Evolutionary conservation across 1,140 invertebrate genomes (phyloP).

Genomic region (Theocolax elegans): DNA sequence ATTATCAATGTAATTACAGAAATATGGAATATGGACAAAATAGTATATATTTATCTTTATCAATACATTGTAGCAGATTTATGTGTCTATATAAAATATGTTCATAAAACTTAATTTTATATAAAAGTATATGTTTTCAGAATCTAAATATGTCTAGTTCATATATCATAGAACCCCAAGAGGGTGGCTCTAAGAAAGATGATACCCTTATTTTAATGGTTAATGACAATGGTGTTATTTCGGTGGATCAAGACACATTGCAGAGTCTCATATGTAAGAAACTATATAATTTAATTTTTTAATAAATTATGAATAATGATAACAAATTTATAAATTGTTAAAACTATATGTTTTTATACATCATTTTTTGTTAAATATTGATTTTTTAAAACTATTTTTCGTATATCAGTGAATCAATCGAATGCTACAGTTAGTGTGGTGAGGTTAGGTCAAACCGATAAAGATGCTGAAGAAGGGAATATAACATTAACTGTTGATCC

Average conservation of each 20-base stretch:
- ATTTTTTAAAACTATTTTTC: conserved; percentile 41
- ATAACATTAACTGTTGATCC: conserved; percentile 65
- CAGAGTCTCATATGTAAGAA: conserved; percentile 77
- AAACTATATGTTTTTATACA: background rate
- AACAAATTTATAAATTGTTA: background rate
- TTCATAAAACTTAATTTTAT: too few relatives aligned
- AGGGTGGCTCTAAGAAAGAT: conserved; percentile 60
- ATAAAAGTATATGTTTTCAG: too few relatives aligned
- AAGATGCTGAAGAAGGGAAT: conserved; percentile 57
- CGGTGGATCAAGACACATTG: conserved; percentile 77
- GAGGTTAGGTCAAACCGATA: conserved; percentile 61
- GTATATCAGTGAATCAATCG: conserved; percentile 66
- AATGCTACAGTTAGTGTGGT: conserved; percentile 67
- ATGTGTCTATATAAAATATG: too few relatives aligned
- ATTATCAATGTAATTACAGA: too few relatives aligned
- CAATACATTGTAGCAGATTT: too few relatives aligned
- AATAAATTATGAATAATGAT: background rate
- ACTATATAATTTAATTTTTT: background rate
- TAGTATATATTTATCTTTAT: too few relatives aligned
- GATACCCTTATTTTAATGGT: conserved; percentile 76
- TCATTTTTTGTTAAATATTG: background rate
- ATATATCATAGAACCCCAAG: conserved; percentile 59
- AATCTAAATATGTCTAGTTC: conserved; percentile 62
- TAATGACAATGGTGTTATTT: conserved; percentile 77
- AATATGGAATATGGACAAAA: too few relatives aligned